Base-by-base conservation (phyloP, 1,140 invertebrate genomes). In the Ceratosolen fusciceps region DNA sequence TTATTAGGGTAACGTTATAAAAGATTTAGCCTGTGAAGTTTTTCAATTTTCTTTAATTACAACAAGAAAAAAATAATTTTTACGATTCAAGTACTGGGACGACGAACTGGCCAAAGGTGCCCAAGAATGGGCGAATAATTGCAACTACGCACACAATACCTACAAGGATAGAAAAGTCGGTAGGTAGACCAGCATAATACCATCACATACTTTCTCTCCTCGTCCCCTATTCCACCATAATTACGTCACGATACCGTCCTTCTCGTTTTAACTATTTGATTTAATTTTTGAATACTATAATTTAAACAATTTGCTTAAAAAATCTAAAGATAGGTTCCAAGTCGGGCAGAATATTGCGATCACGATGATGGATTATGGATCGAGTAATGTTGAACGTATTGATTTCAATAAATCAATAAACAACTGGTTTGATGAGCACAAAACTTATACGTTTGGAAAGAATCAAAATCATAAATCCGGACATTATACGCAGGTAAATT, bases 261-360 rank as follows among this genome's bases (percentile, higher is more conserved):
- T 37, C 31, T 43, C n/a, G 8, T 54, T 9, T 10, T n/a, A 70
- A 54, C 47, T 24, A 49, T 34, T 76, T 29, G 12, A 29, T 58
- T 29, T 0, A 58, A 56, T 56, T 31, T 34, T 62, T 34, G 1
- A 34, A 62, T 34, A 29, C 3, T 9, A 19, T 58, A 9, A 19
- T 19, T 19, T 62, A 4, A 14, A 10, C 24, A 62, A 34, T 19
- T 34, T 62, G n/a, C 39, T 31, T 77, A 77, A 65, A 49, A 52
- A 29, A 29, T 26, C 12, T 24, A 21, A 83, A 91, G 93, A 90
- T 77, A 91, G 94, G 78, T 95, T 95, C 84, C 91, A 92, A 2
- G 94, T 95, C 65, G 95, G 95, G 1, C 95, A 96, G 86, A 96
- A 96, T 86, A 91, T 95, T 72, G 94, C 93, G 3, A 92, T 93